Conservation (phyloP, 2,888 invertebrate species). For the Drosophila meridionalis region DNA sequence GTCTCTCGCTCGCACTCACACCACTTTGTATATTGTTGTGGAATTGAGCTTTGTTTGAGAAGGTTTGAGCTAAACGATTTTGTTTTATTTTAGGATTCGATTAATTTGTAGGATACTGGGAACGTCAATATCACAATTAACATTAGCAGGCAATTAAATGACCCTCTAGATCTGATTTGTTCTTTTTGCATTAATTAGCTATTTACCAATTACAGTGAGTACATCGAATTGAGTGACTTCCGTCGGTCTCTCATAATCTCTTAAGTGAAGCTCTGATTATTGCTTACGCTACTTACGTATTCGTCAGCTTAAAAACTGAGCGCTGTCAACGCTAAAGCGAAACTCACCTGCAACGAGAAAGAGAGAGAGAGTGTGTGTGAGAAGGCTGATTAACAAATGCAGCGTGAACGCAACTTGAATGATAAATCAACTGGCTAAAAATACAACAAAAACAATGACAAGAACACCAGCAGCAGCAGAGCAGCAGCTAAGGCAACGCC, state of each 20-base stretch:
- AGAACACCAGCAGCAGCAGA: slow-evolving; percentile 34
- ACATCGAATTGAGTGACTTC: not conserved
- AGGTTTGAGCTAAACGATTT: slow-evolving; percentile 47
- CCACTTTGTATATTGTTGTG: slow-evolving; percentile 1
- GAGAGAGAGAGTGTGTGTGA: slow-evolving; percentile 28
- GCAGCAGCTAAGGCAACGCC: slow-evolving; percentile 17
- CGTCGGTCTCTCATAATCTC: not conserved
- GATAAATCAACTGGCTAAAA: slow-evolving; percentile 76
- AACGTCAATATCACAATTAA: slow-evolving; percentile 19
- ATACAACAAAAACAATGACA: slow-evolving; percentile 58
- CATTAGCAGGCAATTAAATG: not conserved
- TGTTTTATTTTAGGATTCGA: slow-evolving; percentile 49
- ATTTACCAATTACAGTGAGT: not conserved
- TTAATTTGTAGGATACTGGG: slow-evolving; percentile 29
- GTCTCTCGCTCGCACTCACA: slow-evolving; percentile 32
- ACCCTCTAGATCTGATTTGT: not conserved
- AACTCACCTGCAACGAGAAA: slow-evolving; percentile 69
- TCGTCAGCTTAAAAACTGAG: slow-evolving; percentile 31
- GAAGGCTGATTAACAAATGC: slow-evolving; percentile 66
- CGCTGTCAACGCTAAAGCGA: slow-evolving; percentile 12
- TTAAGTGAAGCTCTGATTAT: slow-evolving; percentile 23
- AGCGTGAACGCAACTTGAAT: slow-evolving; percentile 68
- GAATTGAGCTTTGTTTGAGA: slow-evolving; percentile 38
- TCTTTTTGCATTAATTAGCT: not conserved
- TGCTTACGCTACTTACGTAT: slow-evolving; percentile 49